Evolutionary conservation across 1,140 invertebrate species (phyloP).

Genomic region (Akabosia matsudoensis): DNA sequence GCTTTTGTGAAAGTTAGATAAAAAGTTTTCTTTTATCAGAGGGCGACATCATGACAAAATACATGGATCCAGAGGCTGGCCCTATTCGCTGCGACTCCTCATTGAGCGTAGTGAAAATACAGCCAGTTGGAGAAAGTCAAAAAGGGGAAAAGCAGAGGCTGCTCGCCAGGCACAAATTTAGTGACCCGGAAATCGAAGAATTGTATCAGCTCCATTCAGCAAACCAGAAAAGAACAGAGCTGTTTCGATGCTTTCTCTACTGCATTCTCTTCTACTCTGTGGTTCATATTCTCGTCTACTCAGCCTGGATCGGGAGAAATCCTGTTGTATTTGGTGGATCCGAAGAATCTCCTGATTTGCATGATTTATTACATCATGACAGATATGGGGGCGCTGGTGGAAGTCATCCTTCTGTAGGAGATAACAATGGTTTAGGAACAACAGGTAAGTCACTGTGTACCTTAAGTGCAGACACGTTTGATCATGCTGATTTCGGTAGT

Average conservation of each 20-base stretch:
- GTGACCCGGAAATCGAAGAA: slow-evolving; percentile 46
- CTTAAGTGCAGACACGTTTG: no score
- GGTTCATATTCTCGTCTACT: slow-evolving; percentile 37
- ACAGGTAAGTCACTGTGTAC: background rate
- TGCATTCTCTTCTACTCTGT: slow-evolving; percentile 41
- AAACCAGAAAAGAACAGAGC: slow-evolving; percentile 42
- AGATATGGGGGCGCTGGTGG: background rate
- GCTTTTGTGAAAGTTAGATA: background rate
- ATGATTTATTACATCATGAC: background rate
- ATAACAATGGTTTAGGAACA: background rate
- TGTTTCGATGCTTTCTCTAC: slow-evolving; percentile 45
- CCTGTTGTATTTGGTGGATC: background rate
- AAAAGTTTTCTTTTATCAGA: background rate
- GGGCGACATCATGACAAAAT: background rate
- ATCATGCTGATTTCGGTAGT: no score
- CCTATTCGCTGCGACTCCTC: slow-evolving; percentile 43
- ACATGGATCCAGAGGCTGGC: slow-evolving; percentile 30
- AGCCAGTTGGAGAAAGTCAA: slow-evolving; percentile 33
- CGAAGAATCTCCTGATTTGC: background rate
- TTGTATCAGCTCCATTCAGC: slow-evolving; percentile 44
- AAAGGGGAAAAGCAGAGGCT: slow-evolving; percentile 29
- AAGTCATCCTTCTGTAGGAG: background rate
- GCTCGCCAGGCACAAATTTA: slow-evolving; percentile 42
- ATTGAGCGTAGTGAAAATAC: slow-evolving; percentile 45
- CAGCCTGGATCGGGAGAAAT: slow-evolving; percentile 32